A percentile compares a stretch with the other conserved stretches of the same genome.
These are phyloP conservation scores for Tyrannus savana DNA, from an alignment of 2,113 vertebrate genomes.

Conservation along the genomic window DNA sequence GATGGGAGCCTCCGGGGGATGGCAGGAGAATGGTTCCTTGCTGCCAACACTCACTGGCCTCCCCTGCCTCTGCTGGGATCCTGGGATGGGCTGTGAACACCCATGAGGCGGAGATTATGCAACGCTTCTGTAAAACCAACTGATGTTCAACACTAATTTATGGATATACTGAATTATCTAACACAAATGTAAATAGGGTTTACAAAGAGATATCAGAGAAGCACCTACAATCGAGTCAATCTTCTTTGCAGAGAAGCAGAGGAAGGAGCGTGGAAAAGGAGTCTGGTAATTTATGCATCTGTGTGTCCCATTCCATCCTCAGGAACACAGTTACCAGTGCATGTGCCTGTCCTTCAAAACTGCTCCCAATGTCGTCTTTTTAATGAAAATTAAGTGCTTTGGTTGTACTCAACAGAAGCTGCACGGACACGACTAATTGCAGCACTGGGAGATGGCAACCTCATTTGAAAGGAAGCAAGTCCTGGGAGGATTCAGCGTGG, in stretches of 20 bases:
- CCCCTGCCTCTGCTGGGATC: neutral
- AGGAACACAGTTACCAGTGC: neutral
- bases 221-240: neutral
- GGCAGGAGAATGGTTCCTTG: neutral
- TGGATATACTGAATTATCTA: slow-evolving; percentile 3
- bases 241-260: neutral
- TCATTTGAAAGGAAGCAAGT: slow-evolving; percentile 45
- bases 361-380: slow-evolving; percentile 70
- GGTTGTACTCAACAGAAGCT: slow-evolving; percentile 55
- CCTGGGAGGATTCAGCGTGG: neutral
- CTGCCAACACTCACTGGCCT: neutral
- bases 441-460: slow-evolving; percentile 48
- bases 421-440: slow-evolving; percentile 61
- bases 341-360: slow-evolving; percentile 60
- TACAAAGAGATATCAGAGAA: neutral
- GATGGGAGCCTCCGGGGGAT: neutral
- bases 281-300: neutral
- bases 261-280: neutral
- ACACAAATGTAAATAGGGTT: neutral
- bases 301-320: neutral
- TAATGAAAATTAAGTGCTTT: slow-evolving; percentile 78
- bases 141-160: slow-evolving; percentile 20
- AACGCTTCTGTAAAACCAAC: neutral
- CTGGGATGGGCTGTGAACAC: neutral
- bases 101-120: neutral